Conservation (phyloP, 30 jellyfish, hydroid and myxozoan species). For the Sanderia malayensis region DNA sequence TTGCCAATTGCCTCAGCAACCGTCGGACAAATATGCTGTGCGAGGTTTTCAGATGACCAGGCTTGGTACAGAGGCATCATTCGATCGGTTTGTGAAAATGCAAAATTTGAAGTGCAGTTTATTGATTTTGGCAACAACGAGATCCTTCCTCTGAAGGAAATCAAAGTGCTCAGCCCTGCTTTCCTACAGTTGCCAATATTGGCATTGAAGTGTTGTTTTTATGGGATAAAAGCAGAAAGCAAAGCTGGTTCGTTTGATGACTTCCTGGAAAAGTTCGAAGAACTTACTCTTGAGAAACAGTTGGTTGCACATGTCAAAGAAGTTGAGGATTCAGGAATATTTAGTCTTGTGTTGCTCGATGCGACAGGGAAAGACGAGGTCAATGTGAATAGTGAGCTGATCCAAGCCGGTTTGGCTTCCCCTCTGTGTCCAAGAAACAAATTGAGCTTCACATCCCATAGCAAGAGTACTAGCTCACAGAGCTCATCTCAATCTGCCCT, state of each 20-base stretch:
- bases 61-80: slow-evolving; percentile 82
- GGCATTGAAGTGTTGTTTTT: slow-evolving; percentile 60
- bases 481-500: not conserved
- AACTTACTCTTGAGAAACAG: slow-evolving; percentile 45
- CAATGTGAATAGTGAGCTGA: slow-evolving; percentile 51
- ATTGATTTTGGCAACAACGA: slow-evolving; percentile 77
- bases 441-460: not conserved
- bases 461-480: slow-evolving; percentile 13
- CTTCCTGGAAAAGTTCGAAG: slow-evolving; percentile 53
- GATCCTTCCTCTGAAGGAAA: slow-evolving; percentile 17
- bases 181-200: slow-evolving; percentile 54
- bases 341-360: slow-evolving; percentile 49
- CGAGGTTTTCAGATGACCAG: slow-evolving; percentile 76
- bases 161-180: slow-evolving; percentile 41
- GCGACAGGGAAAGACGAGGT: slow-evolving; percentile 55
- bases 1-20: not conserved
- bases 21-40: slow-evolving; percentile 77
- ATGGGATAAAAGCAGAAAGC: slow-evolving; percentile 42
- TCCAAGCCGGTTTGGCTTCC: slow-evolving; percentile 24
- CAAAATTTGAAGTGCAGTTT: slow-evolving; percentile 38
- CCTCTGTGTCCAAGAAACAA: not conserved
- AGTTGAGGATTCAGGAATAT: slow-evolving; percentile 30
- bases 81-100: slow-evolving; percentile 7
- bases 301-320: slow-evolving; percentile 49
- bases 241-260: slow-evolving; percentile 5